Evolutionary conservation across 2,113 vertebrate species (phyloP), one percentile per base, ranked within the genome.

Genomic region (Paraplagusia blochii): DNA sequence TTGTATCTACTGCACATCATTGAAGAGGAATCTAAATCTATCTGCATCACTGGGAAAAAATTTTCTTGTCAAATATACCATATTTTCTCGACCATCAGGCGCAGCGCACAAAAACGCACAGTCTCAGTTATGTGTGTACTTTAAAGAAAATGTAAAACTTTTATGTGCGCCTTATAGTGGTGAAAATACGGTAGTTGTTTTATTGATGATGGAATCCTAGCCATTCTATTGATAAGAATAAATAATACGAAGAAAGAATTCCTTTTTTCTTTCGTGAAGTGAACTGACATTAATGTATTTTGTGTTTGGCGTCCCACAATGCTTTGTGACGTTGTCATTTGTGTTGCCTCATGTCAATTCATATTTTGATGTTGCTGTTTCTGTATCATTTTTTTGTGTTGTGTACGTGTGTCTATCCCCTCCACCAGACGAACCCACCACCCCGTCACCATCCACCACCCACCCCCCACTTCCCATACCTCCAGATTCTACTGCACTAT

Each of bases 351-450:
- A 50, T 76, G 57, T 82, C 52, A 69, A 65, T 75, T 62, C 52
- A 60, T 60, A 35, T 18, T 19, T 42, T 47, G 11, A 39, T 69
- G 51, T 77, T 81, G 43, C 14, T 42, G n/a, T 70, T 52, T 15
- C 48, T 69, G 22, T 69, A 44, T 65, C 63, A 52, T 53, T 63
- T 88, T 91, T 75, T 85, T 93, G 85, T 92, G 90, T 92, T 46
- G 17, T 46, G 9, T 87, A 71, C 85, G 85, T 93, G 79, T 92
- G 82, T 93, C 82, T 93, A 54, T 94, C 90, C 92, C 92, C 90
- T 91, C 92, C 90, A 92, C 95, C 94, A 99, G 96, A 97, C 90
- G 88, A 80, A 90, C 94, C 94, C 90, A 96, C 90, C 89, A 94
- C 93, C 92, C 92, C 89, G 93, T 93, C 92, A 93, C 88, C 94